phyloP scores from a whole-genome alignment of 2,888 invertebrate species.

The Dryobotodes eremita region DNA sequence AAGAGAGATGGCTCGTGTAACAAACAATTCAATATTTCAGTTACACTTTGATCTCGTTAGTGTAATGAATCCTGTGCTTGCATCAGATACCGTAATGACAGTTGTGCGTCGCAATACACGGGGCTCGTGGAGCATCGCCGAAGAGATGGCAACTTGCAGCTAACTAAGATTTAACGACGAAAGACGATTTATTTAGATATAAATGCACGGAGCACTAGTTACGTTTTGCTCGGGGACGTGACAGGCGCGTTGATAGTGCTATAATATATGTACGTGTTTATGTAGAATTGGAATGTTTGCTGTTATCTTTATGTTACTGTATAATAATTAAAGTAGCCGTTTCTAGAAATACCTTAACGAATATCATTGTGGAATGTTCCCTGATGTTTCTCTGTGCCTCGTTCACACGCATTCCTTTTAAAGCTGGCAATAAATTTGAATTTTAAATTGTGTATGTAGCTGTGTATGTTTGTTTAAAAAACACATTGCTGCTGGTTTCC shows the following conservation, averaged over 20 bases:
- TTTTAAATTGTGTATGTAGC: slow-evolving; percentile 50
- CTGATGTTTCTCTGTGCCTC: slow-evolving; percentile 2
- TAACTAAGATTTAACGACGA: slow-evolving; percentile 21
- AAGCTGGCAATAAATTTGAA: slow-evolving; percentile 47
- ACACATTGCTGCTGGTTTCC: slow-evolving; percentile 29
- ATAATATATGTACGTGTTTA: not conserved
- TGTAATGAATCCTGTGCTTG: slow-evolving; percentile 63
- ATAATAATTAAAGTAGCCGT: slow-evolving; percentile 10
- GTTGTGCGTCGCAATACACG: slow-evolving; percentile 46
- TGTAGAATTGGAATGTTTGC: slow-evolving; percentile 19
- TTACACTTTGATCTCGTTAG: slow-evolving; percentile 62
- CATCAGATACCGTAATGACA: slow-evolving; percentile 55
- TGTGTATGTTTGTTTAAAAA: slow-evolving; percentile 36
- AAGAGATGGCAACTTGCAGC: slow-evolving; percentile 15
- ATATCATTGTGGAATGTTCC: slow-evolving; percentile 14
- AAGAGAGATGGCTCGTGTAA: slow-evolving; percentile 29
- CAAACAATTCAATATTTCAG: slow-evolving; percentile 46
- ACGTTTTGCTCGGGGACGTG: slow-evolving; percentile 15
- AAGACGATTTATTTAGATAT: slow-evolving; percentile 29
- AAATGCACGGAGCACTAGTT: slow-evolving; percentile 19
- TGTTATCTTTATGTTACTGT: slow-evolving; percentile 15
- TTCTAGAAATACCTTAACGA: slow-evolving; percentile 15
- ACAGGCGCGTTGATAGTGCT: slow-evolving; percentile 16
- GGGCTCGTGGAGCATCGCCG: slow-evolving; percentile 3
- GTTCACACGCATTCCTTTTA: slow-evolving; percentile 28